phyloP scores from a whole-genome alignment of 2,113 vertebrate species.

The Ariopsis seemanni region DNA sequence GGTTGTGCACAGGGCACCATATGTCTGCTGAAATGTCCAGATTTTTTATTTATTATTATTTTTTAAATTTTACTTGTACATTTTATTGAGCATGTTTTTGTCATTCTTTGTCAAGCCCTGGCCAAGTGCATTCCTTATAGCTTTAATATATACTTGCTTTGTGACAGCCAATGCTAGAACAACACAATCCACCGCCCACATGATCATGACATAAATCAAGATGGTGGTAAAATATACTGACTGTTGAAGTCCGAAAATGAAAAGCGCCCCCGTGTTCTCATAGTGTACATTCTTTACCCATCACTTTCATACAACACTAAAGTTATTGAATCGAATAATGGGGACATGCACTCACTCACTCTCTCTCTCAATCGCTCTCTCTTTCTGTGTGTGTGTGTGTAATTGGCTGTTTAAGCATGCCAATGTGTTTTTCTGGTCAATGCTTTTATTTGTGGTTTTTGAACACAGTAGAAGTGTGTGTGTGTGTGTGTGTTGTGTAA shows the following conservation, averaged over 20 bases:
- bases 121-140: neutral
- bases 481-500: neutral
- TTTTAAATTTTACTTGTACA: neutral
- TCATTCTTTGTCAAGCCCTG: neutral
- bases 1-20: neutral
- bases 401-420: neutral
- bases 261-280: constrained; percentile 8
- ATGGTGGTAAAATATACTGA: constrained; percentile 10
- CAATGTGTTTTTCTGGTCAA: neutral
- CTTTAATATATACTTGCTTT: neutral
- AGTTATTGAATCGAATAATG: constrained; percentile 12
- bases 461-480: neutral
- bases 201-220: constrained; percentile 27
- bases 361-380: neutral
- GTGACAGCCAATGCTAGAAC: neutral
- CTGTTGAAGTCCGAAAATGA: neutral
- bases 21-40: neutral
- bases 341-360: neutral
- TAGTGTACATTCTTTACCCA: constrained; percentile 8
- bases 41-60: neutral
- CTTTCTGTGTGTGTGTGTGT: neutral
- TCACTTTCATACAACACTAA: constrained; percentile 21
- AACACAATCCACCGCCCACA: constrained; percentile 8
- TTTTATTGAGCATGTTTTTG: neutral
- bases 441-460: neutral